Conservation (phyloP, 1,140 invertebrate genomes). For the Drosophila santomea region DNA sequence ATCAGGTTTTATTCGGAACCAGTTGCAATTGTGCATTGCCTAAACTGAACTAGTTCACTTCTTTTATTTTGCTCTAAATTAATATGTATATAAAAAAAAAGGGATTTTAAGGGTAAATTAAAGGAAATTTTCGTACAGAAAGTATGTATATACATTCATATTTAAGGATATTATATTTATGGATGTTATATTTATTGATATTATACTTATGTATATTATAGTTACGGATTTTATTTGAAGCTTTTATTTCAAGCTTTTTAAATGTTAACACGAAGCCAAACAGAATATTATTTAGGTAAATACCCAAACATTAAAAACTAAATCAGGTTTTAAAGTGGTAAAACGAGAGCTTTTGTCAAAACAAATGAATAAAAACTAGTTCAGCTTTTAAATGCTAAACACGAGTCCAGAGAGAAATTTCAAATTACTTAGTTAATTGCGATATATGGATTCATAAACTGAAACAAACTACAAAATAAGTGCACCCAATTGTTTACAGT, state of each 20-base stretch:
- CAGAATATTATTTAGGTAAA: background rate
- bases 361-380: slow-evolving; percentile 8
- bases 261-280: background rate
- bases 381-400: background rate
- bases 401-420: background rate
- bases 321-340: background rate
- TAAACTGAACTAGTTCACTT: slow-evolving; percentile 18
- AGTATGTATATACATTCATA: no score
- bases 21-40: slow-evolving; percentile 5
- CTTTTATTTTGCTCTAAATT: background rate
- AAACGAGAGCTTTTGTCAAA: background rate
- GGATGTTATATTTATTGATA: no score
- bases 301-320: slow-evolving; percentile 2
- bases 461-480: no score
- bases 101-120: background rate
- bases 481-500: background rate
- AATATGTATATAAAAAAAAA: background rate
- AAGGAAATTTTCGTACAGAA: background rate
- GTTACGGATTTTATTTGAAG: no score
- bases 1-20: slow-evolving; percentile 29
- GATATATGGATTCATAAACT: no score
- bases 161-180: background rate
- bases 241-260: background rate
- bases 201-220: background rate
- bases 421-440: background rate